Evolutionary conservation across 2,797 vertebrate genomes (phyloP).

Genomic region (Thamnophis elegans): DNA sequence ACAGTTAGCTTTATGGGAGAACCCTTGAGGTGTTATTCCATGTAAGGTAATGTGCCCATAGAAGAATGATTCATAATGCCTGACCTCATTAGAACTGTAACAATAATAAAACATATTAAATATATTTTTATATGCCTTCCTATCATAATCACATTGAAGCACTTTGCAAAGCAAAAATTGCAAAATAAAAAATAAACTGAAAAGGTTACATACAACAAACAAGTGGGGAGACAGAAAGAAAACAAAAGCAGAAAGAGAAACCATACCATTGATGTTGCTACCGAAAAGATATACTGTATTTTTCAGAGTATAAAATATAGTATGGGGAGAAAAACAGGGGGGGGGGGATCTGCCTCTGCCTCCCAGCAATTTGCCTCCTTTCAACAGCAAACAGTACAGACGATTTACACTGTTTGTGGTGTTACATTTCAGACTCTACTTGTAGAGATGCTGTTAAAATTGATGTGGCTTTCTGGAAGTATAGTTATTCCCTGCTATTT

Average conservation of each 20-base stretch:
- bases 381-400: too few species aligned
- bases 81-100: constrained; percentile 17
- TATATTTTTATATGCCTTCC: background rate
- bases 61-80: constrained; percentile 5
- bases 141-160: background rate
- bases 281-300: background rate
- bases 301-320: too few species aligned
- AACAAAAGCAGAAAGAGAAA: background rate
- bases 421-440: too few species aligned
- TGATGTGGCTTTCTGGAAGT: too few species aligned
- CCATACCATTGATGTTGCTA: background rate
- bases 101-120: background rate
- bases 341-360: too few species aligned
- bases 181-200: background rate
- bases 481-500: too few species aligned
- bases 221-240: background rate
- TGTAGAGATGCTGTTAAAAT: too few species aligned
- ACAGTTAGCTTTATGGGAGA: fast-evolving
- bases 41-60: background rate
- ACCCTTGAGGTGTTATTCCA: background rate
- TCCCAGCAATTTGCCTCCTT: too few species aligned
- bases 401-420: too few species aligned
- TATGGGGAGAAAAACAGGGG: too few species aligned
- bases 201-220: background rate
- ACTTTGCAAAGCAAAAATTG: background rate